Percentiles rank a stretch among this genome's conserved stretches.
phyloP scores from a whole-genome alignment of 1,140 invertebrate species.

The silkworm (Bombyx mori) region DNA sequence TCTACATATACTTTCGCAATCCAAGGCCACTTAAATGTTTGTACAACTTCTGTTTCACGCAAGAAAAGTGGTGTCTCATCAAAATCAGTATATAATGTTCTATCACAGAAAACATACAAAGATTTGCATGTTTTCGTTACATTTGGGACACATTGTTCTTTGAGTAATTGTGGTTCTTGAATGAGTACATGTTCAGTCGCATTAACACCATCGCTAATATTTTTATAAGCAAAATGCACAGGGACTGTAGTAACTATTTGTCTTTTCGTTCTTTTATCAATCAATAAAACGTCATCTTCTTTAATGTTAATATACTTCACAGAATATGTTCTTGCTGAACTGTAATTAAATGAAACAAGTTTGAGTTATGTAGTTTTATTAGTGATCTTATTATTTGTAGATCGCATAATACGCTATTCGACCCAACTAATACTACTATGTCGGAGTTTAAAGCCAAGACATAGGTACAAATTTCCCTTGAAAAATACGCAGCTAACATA shows the following conservation, averaged over 20 bases:
- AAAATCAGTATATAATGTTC: slow-evolving; percentile 40
- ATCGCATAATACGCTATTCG: no score
- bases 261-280: slow-evolving; percentile 26
- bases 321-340: slow-evolving; percentile 45
- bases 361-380: no score
- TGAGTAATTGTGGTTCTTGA: slow-evolving; percentile 40
- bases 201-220: slow-evolving; percentile 17
- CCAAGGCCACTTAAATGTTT: slow-evolving; percentile 74
- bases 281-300: slow-evolving; percentile 24
- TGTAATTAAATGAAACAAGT: slow-evolving; percentile 22
- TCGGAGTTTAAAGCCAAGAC: no score
- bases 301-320: slow-evolving; percentile 55
- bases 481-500: no score
- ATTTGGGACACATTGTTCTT: slow-evolving; percentile 55
- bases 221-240: slow-evolving; percentile 40
- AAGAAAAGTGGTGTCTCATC: slow-evolving; percentile 20
- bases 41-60: slow-evolving; percentile 11
- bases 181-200: slow-evolving; percentile 29
- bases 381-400: no score
- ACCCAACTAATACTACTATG: no score
- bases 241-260: slow-evolving; percentile 24
- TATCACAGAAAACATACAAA: slow-evolving; percentile 50
- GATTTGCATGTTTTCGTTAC: slow-evolving; percentile 57
- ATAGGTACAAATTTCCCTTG: no score
- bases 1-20: slow-evolving; percentile 77